phyloP scores from a whole-genome alignment of 2,113 vertebrate genomes.

The Siphamia tubifer region DNA sequence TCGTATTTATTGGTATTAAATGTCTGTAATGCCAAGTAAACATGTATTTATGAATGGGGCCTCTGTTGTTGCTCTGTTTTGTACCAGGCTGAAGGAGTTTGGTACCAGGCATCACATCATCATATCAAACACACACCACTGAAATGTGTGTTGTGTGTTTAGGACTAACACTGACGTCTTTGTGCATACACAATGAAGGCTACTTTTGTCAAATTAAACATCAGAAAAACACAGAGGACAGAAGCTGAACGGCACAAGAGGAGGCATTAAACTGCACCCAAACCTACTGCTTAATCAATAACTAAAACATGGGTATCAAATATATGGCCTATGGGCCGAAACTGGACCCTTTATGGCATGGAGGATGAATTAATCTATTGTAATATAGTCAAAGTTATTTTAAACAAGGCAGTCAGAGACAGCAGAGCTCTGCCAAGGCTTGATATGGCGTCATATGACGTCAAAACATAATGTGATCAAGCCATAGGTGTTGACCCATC shows the following conservation, averaged over 20 bases:
- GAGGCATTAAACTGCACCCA: background rate
- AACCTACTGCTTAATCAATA: background rate
- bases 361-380: too few relatives aligned
- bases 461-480: too few relatives aligned
- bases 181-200: constrained; percentile 56
- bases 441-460: too few relatives aligned
- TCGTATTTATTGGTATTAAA: too few relatives aligned
- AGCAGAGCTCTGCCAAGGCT: too few relatives aligned
- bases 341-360: too few relatives aligned
- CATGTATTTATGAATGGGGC: background rate
- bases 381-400: too few relatives aligned
- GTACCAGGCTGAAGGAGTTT: constrained; percentile 49
- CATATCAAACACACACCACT: constrained; percentile 39
- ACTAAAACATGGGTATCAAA: too few relatives aligned
- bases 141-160: constrained; percentile 11
- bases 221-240: background rate
- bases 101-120: constrained; percentile 55
- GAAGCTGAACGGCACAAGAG: background rate
- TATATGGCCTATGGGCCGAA: too few relatives aligned
- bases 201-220: constrained; percentile 43
- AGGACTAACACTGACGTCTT: constrained; percentile 62
- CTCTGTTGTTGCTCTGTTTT: constrained; percentile 45
- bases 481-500: too few relatives aligned
- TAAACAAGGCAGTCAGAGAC: too few relatives aligned
- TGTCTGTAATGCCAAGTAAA: too few relatives aligned